Evolutionary conservation across 2,797 vertebrate species (phyloP).

Genomic region (Miichthys miiuy): DNA sequence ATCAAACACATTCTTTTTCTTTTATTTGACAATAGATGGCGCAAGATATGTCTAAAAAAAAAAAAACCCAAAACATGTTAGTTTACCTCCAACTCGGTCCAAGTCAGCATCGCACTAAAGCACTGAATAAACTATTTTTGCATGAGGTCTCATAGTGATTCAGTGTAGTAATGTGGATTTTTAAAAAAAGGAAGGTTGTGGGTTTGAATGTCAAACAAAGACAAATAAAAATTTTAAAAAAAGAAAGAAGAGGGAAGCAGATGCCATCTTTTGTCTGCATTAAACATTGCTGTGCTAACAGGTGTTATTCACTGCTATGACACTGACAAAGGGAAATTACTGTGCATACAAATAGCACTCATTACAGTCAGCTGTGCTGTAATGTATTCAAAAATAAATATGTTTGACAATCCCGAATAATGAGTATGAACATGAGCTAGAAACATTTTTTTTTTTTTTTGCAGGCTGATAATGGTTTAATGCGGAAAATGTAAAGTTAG

Average conservation of each 20-base stretch:
- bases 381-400: constrained; percentile 24
- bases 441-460: background rate
- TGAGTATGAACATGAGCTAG: background rate
- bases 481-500: background rate
- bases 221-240: constrained; percentile 5
- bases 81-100: constrained; percentile 1
- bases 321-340: constrained; percentile 16
- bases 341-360: constrained; percentile 21
- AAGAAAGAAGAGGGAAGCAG: background rate
- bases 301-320: constrained; percentile 16
- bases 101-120: constrained; percentile 1
- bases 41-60: constrained; percentile 11
- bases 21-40: constrained; percentile 42
- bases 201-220: constrained; percentile 22
- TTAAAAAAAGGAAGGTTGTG: background rate
- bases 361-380: constrained; percentile 13
- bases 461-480: background rate
- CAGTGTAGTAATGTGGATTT: background rate
- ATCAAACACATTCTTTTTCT: constrained; percentile 45
- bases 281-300: constrained; percentile 10
- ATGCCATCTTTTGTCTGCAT: constrained; percentile 1
- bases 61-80: background rate
- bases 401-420: background rate
- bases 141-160: constrained; percentile 2
- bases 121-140: background rate